These are phyloP conservation scores for Ormyrus pomaceus DNA, from an alignment of 2,888 invertebrate species.

Conservation along the genomic window DNA sequence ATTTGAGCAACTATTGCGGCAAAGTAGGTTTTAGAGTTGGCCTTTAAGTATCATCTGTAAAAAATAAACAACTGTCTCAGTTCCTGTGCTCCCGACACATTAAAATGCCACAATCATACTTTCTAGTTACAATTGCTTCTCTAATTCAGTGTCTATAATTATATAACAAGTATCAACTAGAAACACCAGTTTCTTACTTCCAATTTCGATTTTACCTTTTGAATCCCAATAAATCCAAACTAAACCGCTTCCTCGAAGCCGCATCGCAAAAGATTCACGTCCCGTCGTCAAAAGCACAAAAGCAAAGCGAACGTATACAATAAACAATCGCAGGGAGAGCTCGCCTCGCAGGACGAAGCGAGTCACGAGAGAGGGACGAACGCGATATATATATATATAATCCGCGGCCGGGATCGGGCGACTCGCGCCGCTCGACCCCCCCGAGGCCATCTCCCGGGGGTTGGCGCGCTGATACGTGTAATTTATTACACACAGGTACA, in stretches of 20 bases:
- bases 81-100: background rate
- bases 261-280: no score
- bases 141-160: background rate
- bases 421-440: background rate
- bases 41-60: background rate
- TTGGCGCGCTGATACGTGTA: constrained; percentile 54
- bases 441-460: constrained; percentile 13
- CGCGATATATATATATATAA: no score
- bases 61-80: background rate
- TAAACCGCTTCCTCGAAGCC: no score
- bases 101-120: background rate
- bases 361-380: no score
- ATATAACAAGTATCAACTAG: background rate
- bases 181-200: background rate
- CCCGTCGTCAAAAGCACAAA: no score
- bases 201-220: no score
- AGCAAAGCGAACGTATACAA: no score
- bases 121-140: background rate
- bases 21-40: background rate
- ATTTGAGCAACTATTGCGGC: background rate
- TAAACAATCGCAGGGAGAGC: no score
- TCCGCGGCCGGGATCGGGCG: background rate
- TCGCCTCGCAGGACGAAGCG: no score
- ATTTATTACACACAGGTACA: constrained; percentile 59
- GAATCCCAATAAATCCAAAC: no score